A percentile compares a stretch with the other conserved stretches of the same genome.
phyloP scores from a whole-genome alignment of 1,140 invertebrate species.

The Pseudomyrmex pallidus region DNA sequence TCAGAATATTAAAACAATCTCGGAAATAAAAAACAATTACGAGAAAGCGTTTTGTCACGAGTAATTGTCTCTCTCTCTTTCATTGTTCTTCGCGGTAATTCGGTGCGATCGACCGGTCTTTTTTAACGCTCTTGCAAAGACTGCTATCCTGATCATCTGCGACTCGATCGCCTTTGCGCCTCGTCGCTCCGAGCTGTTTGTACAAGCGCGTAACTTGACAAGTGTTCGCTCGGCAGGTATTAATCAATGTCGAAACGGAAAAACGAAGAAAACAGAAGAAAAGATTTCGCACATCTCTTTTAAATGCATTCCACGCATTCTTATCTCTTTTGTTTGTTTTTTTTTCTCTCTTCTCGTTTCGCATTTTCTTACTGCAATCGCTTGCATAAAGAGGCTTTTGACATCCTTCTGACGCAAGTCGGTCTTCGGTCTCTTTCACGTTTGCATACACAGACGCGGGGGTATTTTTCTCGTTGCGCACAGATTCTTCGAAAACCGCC shows the following conservation, averaged over 20 bases:
- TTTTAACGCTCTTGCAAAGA: constrained; percentile 54
- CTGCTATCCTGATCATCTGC: constrained; percentile 78
- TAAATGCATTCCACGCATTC: neutral
- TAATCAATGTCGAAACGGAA: constrained; percentile 37
- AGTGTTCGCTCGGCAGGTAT: constrained; percentile 27
- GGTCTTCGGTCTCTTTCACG: neutral
- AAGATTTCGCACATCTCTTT: neutral
- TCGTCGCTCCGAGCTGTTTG: constrained; percentile 76
- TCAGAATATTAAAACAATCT: neutral
- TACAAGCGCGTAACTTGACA: constrained; percentile 39
- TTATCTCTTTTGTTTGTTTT: neutral
- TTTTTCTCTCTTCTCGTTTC: constrained; percentile 8
- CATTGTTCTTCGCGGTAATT: neutral
- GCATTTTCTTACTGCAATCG: constrained; percentile 15
- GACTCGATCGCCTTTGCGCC: constrained; percentile 77
- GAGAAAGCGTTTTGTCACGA: neutral
- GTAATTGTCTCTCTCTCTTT: neutral
- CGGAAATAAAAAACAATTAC: neutral
- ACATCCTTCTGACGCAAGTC: constrained; percentile 27
- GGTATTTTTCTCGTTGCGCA: neutral
- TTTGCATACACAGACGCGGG: neutral
- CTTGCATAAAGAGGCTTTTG: constrained; percentile 6
- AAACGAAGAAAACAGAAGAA: constrained; percentile 64
- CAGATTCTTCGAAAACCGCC: too few relatives aligned
- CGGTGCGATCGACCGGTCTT: constrained; percentile 26